Evolutionary conservation across 35 echinoderm and acorn worm species (phyloP).

Genomic region (Eucidaris tribuloides): DNA sequence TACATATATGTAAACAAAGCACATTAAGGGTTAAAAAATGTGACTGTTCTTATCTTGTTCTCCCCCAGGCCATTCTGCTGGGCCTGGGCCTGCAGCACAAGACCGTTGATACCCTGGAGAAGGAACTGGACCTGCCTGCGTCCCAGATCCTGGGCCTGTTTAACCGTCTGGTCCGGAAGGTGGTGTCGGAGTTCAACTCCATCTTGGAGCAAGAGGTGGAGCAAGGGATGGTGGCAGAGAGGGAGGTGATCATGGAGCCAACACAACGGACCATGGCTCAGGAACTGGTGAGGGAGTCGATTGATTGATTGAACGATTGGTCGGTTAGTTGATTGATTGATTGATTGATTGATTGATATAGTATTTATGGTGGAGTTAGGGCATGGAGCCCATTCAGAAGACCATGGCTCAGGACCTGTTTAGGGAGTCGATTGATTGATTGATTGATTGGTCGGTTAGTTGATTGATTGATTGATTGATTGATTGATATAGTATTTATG

Average conservation of each 20-base stretch:
- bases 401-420: too few relatives aligned
- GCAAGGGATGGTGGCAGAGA: slow-evolving; percentile 47
- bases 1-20: too few relatives aligned
- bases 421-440: too few relatives aligned
- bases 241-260: slow-evolving; percentile 81
- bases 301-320: background rate
- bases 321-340: background rate
- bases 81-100: slow-evolving; percentile 90
- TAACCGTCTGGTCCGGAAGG: slow-evolving; percentile 64
- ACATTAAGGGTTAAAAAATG: too few relatives aligned
- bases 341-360: background rate
- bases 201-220: slow-evolving; percentile 69
- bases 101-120: slow-evolving; percentile 74
- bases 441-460: too few relatives aligned
- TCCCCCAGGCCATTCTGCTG: slow-evolving; percentile 63
- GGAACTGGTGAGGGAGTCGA: slow-evolving; percentile 57
- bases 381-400: too few relatives aligned
- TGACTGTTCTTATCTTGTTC: too few relatives aligned
- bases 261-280: slow-evolving; percentile 54
- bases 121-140: slow-evolving; percentile 80
- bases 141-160: slow-evolving; percentile 89
- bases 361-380: slow-evolving; percentile 9
- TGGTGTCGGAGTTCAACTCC: slow-evolving; percentile 54
- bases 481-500: too few relatives aligned
- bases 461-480: too few relatives aligned